Conservation (phyloP, 2,888 invertebrate species). For the Neuroscelio doddi region DNA sequence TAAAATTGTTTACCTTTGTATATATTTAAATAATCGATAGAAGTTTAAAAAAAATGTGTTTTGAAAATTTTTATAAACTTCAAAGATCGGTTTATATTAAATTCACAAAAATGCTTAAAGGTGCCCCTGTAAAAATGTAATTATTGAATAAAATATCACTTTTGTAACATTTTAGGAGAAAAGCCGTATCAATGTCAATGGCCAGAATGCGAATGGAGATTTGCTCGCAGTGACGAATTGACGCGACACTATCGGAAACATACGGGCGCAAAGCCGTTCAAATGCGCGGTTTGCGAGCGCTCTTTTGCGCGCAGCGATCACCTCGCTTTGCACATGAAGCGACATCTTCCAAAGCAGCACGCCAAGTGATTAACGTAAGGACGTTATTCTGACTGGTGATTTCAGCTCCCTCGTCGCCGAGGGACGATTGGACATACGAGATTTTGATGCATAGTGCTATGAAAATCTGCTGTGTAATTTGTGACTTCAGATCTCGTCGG, state of each 20-base stretch:
- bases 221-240: conserved; percentile 95
- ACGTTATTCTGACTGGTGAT: not conserved
- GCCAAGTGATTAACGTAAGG: conserved; percentile 69
- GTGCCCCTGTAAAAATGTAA: too few relatives aligned
- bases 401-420: not conserved
- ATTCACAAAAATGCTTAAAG: too few relatives aligned
- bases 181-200: conserved; percentile 98
- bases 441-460: not conserved
- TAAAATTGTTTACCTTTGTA: too few relatives aligned
- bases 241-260: conserved; percentile 98
- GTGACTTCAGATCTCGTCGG: not conserved
- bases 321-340: conserved; percentile 96
- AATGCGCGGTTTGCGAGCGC: conserved; percentile 94
- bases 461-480: not conserved
- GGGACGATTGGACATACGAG: conserved; percentile 1
- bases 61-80: too few relatives aligned
- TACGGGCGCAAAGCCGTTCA: conserved; percentile 97
- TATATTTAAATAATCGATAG: too few relatives aligned
- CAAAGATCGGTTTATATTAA: too few relatives aligned
- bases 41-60: too few relatives aligned
- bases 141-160: conserved; percentile 12
- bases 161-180: conserved; percentile 82
- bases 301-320: conserved; percentile 97
- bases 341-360: conserved; percentile 90
- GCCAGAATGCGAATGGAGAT: conserved; percentile 98